A percentile compares a stretch with the other conserved stretches of the same genome.
Evolutionary conservation across 1,140 invertebrate genomes (phyloP).

Genomic region (silkworm (Bombyx mori)): DNA sequence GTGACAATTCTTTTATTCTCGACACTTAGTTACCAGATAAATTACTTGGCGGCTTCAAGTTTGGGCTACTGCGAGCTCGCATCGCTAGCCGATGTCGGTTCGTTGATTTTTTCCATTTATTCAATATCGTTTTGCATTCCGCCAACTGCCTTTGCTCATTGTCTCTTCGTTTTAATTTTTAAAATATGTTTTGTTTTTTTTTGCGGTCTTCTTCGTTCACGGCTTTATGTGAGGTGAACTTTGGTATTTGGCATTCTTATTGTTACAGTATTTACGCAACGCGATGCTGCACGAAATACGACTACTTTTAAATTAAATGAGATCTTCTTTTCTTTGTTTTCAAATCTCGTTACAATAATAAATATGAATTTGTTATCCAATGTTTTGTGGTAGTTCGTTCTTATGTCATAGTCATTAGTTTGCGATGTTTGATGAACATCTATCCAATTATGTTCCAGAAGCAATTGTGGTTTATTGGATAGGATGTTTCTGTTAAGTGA

Average conservation of each 20-base stretch:
- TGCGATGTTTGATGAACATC: too few species aligned
- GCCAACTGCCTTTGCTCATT: constrained; percentile 66
- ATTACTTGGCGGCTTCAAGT: constrained; percentile 29
- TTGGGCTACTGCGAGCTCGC: constrained; percentile 35
- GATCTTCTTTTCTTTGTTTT: too few species aligned
- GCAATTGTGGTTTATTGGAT: too few species aligned
- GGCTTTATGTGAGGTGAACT: constrained; percentile 66
- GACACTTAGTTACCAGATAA: constrained; percentile 54
- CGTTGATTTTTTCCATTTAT: constrained; percentile 32
- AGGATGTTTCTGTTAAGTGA: too few species aligned
- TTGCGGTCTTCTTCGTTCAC: constrained; percentile 48
- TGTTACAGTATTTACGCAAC: constrained; percentile 47
- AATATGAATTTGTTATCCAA: too few species aligned
- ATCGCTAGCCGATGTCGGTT: constrained; percentile 28
- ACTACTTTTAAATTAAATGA: too few species aligned
- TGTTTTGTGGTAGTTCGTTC: too few species aligned
- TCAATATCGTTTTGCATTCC: constrained; percentile 61
- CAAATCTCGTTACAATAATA: too few species aligned
- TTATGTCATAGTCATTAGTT: too few species aligned
- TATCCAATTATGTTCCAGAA: too few species aligned
- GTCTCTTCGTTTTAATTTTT: constrained; percentile 61
- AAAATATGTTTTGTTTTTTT: constrained; percentile 50
- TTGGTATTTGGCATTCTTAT: constrained; percentile 63
- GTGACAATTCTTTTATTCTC: constrained; percentile 50
- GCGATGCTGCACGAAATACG: too few species aligned